Evolutionary conservation across 2,113 vertebrate species (phyloP).

Genomic region (Astur gentilis): DNA sequence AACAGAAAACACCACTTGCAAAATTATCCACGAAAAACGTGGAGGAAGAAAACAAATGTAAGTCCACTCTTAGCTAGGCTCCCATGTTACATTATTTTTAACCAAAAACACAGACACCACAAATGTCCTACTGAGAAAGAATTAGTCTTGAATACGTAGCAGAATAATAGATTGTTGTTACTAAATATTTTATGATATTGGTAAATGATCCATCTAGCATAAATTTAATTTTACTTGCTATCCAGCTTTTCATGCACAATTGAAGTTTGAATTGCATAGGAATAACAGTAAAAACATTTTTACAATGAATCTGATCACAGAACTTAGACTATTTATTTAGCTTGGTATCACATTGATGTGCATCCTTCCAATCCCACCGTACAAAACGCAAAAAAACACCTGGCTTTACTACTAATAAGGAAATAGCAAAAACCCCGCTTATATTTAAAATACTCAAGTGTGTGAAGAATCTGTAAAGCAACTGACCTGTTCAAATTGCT

Average conservation of each 20-base stretch:
- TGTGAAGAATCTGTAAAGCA: constrained; percentile 70
- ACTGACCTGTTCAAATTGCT: constrained; percentile 89
- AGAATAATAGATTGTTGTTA: constrained; percentile 44
- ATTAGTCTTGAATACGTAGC: constrained; percentile 31
- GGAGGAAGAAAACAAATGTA: not conserved
- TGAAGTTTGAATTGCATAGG: constrained; percentile 50
- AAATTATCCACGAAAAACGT: not conserved
- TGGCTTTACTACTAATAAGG: constrained; percentile 45
- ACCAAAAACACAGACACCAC: constrained; percentile 5
- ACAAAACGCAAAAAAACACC: not conserved
- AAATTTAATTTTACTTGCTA: constrained; percentile 48
- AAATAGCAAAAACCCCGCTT: constrained; percentile 24
- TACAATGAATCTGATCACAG: constrained; percentile 30
- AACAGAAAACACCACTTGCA: not conserved
- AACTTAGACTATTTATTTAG: constrained; percentile 52
- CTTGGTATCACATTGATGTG: constrained; percentile 25
- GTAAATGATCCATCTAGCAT: constrained; percentile 35
- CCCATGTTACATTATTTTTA: not conserved
- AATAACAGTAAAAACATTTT: constrained; percentile 45
- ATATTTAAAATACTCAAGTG: constrained; percentile 56
- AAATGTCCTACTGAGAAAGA: constrained; percentile 21
- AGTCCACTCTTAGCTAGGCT: not conserved
- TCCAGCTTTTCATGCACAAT: constrained; percentile 55
- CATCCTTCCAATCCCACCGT: constrained; percentile 41
- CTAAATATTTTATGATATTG: constrained; percentile 57